Base-by-base conservation (phyloP, 2,797 vertebrate genomes). In the Mus caroli region DNA sequence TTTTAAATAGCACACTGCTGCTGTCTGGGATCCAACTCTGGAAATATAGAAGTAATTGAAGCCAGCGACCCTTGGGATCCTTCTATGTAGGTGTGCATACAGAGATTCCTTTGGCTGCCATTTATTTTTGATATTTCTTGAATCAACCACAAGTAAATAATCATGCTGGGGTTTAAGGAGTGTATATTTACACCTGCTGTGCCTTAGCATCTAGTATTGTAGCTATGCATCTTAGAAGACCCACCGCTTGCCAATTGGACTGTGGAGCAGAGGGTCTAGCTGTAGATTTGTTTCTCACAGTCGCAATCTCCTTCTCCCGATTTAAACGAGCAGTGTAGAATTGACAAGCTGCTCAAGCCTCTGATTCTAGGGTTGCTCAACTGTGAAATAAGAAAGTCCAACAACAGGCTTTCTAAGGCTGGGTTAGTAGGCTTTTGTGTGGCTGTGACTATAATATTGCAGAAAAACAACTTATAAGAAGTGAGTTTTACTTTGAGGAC, bases 1-100 rank as follows among this genome's bases (percentile, higher is more conserved):
- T 78, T 31, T 43, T 95, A 71, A 96, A 78, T 15, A 92, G 24
- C 43, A 78, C 19, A 82, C n/a, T 1, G 15, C 5, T 17, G 11
- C 10, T 89, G 34, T 58, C 40, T 89, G 31, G 31, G 56, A 76
- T 60, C 31, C 20, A 76, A 26, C 12, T 87, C 84, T 56, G 89
- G 71, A 96, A 95, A 93, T 87, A 77, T 40, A 89, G 52, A 94
- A 12, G 73, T 97, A 76, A 92, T 95, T 24, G 24, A 90, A 92
- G 15, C n/a, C 54, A 94, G 31, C 52, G 11, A 85, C 40, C 83
- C 85, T 37, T 71, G 24, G 87, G 2, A 75, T 58, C 20, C 10
- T 67, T 62, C 19, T 46, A 12, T 6, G 6, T 28, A 37, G 28
- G 43, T 31, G 64, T 90, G 24, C 26, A 11, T 46, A 54, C 26